Evolutionary conservation across 2,888 invertebrate genomes (phyloP), one percentile per base, ranked within the genome.

Genomic region (Creontiades dilutus): DNA sequence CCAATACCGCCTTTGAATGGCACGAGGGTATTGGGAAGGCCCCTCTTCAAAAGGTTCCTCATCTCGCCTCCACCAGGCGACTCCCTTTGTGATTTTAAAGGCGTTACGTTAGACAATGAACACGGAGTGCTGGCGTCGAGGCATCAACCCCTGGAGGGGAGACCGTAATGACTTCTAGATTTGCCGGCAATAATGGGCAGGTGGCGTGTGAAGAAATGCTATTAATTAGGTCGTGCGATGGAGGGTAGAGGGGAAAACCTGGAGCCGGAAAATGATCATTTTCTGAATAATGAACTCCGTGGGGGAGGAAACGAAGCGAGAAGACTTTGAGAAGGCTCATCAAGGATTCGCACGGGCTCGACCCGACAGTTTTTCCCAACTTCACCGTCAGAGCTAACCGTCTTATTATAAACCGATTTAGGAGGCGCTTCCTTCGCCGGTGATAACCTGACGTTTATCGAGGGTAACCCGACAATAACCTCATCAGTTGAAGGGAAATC

Each of bases 131-230:
- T 16, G 57, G 68, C 82, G 48, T 82, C 52, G 55, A 52, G 47
- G 27, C 55, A 19, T 48, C 48, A 14, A 48, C 48, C 37, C 37
- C 27, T 52, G 52, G 48, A n/a, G 57, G 85, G 68, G 68, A 68
- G 85, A 23, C 23, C 16, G 61, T 85, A 85, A 85, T 85, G 85
- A 85, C 85, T 57, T 37, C 61, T 61, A 61, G 61, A 85, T 85
- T 85, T 85, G 85, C 85, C 85, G 57, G 85, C 85, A 85, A 85
- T 85, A 85, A 85, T 85, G 61, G 85, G 85, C 85, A 85, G 85
- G 85, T 85, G 85, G 85, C 85, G 85, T 85, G 85, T 57, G 85
- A 85, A 85, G 85, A 57, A 57, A 85, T 85, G 27, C 85, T 55
- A 61, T 85, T 85, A 85, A 85, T 85, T 85, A 85, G 85, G 61